phyloP scores from a whole-genome alignment of 2,888 invertebrate genomes.

The Caenorhabditis macrosperma region DNA sequence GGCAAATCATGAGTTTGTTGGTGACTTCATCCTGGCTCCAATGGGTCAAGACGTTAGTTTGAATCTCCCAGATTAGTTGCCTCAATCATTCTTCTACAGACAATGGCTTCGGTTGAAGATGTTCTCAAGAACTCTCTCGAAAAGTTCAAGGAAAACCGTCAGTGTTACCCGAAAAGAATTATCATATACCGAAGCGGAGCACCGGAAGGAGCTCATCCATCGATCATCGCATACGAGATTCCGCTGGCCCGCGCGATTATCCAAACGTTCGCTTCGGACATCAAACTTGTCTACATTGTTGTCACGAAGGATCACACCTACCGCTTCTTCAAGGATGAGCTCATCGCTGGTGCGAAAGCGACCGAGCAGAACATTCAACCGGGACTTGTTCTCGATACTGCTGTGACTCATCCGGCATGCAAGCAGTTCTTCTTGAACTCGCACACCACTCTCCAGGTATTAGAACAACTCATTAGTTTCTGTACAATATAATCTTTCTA shows the following conservation, averaged over 20 bases:
- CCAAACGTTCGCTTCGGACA: constrained; percentile 16
- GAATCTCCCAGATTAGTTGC: too few species aligned
- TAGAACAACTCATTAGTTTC: not conserved
- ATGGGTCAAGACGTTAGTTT: constrained; percentile 30
- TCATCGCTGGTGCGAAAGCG: constrained; percentile 9
- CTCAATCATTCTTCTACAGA: not conserved
- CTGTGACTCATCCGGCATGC: constrained; percentile 67
- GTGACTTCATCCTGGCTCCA: constrained; percentile 61
- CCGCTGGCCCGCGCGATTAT: constrained; percentile 67
- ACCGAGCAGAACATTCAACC: constrained; percentile 71
- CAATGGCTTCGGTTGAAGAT: constrained; percentile 33
- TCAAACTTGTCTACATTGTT: constrained; percentile 68
- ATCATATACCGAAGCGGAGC: constrained; percentile 72
- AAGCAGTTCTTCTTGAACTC: constrained; percentile 76
- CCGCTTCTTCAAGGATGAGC: constrained; percentile 61
- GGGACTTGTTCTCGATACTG: constrained; percentile 73
- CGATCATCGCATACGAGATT: constrained; percentile 69
- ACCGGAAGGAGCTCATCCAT: constrained; percentile 63
- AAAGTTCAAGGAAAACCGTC: constrained; percentile 5
- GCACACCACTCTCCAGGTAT: constrained; percentile 75
- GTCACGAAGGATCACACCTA: constrained; percentile 71
- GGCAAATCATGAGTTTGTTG: constrained; percentile 59
- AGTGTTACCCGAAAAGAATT: constrained; percentile 59
- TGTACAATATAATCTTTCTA: constrained; percentile 34
- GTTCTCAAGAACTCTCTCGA: constrained; percentile 14